These are phyloP conservation scores for Papilio xuthus DNA, from an alignment of 1,140 invertebrate species.

Conservation along the genomic window DNA sequence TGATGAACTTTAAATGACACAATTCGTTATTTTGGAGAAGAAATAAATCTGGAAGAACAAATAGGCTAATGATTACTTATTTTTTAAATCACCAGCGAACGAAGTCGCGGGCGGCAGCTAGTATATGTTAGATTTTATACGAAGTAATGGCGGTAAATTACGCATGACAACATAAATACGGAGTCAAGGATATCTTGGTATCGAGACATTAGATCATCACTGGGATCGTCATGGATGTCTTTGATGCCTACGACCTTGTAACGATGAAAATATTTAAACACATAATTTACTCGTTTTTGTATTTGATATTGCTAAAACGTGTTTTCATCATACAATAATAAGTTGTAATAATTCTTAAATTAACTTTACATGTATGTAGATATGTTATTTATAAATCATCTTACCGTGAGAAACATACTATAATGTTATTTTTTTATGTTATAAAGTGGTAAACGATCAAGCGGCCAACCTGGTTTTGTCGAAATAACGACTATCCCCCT, in stretches of 20 bases:
- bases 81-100: no score
- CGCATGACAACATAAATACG: conserved; percentile 12
- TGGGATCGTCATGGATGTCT: conserved; percentile 14
- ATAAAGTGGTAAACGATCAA: no score
- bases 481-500: no score
- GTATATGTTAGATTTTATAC: not conserved
- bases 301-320: conserved; percentile 3
- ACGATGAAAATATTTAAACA: conserved; percentile 11
- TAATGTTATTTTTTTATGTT: no score
- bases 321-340: not conserved
- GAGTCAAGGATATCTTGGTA: conserved; percentile 2
- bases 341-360: not conserved
- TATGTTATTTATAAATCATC: no score
- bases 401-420: no score
- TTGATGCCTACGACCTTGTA: not conserved
- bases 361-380: not conserved
- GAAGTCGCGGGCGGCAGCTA: not conserved
- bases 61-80: no score
- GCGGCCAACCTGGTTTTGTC: no score
- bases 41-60: no score
- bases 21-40: no score
- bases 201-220: conserved; percentile 9
- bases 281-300: not conserved
- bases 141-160: not conserved
- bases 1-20: no score